Conservation (phyloP, 2,797 vertebrate genomes). For the Acanthopagrus latus region DNA sequence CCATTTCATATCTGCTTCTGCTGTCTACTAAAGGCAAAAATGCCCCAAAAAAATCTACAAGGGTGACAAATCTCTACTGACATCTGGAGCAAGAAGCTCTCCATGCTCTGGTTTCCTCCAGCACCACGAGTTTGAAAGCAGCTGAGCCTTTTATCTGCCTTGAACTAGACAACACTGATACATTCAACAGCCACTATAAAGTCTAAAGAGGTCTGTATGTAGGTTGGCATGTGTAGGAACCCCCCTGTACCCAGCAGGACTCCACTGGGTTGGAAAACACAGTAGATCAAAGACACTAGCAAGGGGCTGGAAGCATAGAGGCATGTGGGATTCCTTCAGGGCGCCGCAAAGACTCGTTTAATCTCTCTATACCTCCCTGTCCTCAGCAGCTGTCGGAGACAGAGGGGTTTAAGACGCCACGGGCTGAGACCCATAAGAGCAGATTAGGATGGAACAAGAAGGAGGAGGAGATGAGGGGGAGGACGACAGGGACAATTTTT, state of each 20-base stretch:
- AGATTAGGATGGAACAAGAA: conserved; percentile 77
- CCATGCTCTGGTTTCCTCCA: conserved; percentile 37
- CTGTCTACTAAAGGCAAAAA: no score
- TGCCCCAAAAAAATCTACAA: no score
- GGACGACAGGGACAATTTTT: conserved; percentile 34
- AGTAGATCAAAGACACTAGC: conserved; percentile 75
- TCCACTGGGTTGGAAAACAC: conserved; percentile 55
- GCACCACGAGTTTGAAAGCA: conserved; percentile 39
- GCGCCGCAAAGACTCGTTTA: conserved; percentile 77
- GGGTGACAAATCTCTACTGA: conserved; percentile 17
- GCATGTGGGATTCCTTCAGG: conserved; percentile 74
- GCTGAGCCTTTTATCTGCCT: conserved; percentile 55
- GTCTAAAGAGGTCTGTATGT: conserved; percentile 54
- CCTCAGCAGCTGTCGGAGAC: conserved; percentile 81
- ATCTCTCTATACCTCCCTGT: conserved; percentile 77
- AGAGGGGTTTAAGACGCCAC: conserved; percentile 76
- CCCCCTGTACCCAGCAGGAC: conserved; percentile 44
- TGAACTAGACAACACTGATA: conserved; percentile 56
- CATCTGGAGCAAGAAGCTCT: conserved; percentile 44
- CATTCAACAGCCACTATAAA: conserved; percentile 46
- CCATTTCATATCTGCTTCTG: no score
- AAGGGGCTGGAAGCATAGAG: conserved; percentile 64
- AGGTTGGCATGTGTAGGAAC: conserved; percentile 64
- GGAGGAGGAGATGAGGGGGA: conserved; percentile 52
- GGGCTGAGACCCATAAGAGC: conserved; percentile 78